A percentile compares a stretch with the other conserved stretches of the same genome.
These are phyloP conservation scores for Ditylenchus weischeri DNA, from an alignment of 2,888 invertebrate species.

Conservation along the genomic window DNA sequence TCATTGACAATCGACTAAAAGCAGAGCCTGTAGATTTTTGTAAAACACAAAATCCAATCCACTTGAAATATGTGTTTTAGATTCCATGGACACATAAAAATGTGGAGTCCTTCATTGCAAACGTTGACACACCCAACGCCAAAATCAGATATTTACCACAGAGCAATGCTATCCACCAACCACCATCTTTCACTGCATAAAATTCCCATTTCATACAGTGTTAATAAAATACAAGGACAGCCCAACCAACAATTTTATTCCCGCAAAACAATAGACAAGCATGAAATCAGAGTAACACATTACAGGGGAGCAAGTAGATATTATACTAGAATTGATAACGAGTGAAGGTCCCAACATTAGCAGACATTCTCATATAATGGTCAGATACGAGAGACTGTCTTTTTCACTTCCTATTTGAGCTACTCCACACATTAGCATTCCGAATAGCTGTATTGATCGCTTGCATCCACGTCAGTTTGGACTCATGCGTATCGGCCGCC, in stretches of 20 bases:
- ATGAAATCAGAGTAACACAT: too few species aligned
- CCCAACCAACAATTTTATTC: not conserved
- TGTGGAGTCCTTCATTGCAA: conserved; percentile 35
- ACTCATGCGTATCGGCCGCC: conserved; percentile 86
- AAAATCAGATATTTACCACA: conserved; percentile 45
- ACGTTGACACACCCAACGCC: conserved; percentile 26
- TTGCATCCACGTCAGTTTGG: conserved; percentile 81
- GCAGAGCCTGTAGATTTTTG: conserved; percentile 28
- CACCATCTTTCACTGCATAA: not conserved
- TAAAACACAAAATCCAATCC: too few species aligned
- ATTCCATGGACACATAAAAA: conserved; percentile 41
- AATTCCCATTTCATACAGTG: too few species aligned
- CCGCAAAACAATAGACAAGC: not conserved
- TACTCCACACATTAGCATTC: conserved; percentile 26
- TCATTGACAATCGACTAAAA: conserved; percentile 39
- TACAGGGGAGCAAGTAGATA: too few species aligned
- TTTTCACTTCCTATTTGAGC: conserved; percentile 13
- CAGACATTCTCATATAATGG: too few species aligned
- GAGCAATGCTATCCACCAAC: conserved; percentile 26
- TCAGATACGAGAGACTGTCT: too few species aligned
- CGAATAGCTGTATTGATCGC: conserved; percentile 76
- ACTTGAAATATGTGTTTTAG: not conserved
- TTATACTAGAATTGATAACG: too few species aligned
- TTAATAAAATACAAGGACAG: not conserved
- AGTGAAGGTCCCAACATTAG: too few species aligned